Evolutionary conservation across 2,888 invertebrate species (phyloP).

Genomic region (Tipula confusa): DNA sequence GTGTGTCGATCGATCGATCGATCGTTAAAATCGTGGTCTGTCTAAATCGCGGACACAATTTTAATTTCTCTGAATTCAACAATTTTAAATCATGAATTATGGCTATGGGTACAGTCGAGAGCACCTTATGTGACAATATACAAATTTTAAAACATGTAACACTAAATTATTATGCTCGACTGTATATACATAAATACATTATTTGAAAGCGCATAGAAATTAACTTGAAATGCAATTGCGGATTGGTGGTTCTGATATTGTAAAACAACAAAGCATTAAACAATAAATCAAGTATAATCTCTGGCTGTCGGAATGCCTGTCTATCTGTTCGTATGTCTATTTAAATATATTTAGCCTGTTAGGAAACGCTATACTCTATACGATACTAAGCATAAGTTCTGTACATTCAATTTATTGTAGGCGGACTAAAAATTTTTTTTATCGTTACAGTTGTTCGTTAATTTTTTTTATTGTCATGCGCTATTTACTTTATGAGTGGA

Average conservation of each 20-base stretch:
- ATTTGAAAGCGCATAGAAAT: not conserved
- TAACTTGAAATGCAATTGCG: conserved; percentile 5
- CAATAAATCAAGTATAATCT: conserved; percentile 12
- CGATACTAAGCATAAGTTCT: not conserved
- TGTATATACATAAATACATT: too few relatives aligned
- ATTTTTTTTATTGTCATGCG: not conserved
- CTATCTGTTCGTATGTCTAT: not conserved
- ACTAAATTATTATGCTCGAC: not conserved
- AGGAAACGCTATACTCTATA: not conserved
- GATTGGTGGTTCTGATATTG: conserved; percentile 20
- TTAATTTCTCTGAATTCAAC: not conserved
- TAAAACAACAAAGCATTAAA: not conserved
- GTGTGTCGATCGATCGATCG: not conserved
- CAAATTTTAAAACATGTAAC: not conserved
- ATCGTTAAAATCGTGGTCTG: not conserved
- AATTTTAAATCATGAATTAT: conserved; percentile 12
- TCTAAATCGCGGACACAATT: not conserved
- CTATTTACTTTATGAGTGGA: not conserved
- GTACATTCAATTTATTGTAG: not conserved
- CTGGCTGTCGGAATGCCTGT: not conserved
- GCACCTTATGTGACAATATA: not conserved
- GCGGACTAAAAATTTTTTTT: not conserved
- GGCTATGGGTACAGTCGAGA: conserved; percentile 5
- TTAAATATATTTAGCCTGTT: not conserved
- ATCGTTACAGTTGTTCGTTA: not conserved